phyloP scores from a whole-genome alignment of 64 coral and sea anemone genomes.

The Porites lutea region DNA sequence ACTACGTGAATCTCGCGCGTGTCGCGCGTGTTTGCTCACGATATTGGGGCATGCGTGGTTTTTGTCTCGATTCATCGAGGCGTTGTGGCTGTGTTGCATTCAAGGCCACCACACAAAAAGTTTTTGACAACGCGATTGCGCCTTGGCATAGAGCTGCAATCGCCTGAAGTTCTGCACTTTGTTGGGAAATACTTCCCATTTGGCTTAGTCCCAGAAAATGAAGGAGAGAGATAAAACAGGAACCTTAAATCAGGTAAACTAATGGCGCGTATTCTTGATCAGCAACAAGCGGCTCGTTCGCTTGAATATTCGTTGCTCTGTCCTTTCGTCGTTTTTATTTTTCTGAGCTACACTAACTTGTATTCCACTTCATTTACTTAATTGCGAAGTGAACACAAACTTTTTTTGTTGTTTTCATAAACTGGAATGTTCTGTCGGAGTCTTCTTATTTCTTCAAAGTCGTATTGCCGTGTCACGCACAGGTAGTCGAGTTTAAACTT shows the following conservation, averaged over 20 bases:
- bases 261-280: constrained; percentile 19
- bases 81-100: constrained; percentile 24
- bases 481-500: neutral
- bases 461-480: constrained; percentile 33
- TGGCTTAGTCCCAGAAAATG: neutral
- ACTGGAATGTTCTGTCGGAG: neutral
- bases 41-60: constrained; percentile 14
- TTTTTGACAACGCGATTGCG: constrained; percentile 17
- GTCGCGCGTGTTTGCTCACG: neutral
- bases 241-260: constrained; percentile 30
- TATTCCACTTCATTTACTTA: neutral
- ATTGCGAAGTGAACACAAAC: neutral
- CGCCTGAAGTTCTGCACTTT: neutral
- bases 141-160: neutral
- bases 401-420: constrained; percentile 37
- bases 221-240: constrained; percentile 15
- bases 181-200: neutral
- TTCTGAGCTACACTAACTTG: neutral
- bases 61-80: neutral
- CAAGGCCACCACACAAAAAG: neutral
- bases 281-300: neutral
- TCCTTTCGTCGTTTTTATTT: neutral
- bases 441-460: constrained; percentile 31
- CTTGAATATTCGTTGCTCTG: neutral
- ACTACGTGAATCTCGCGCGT: neutral